These are phyloP conservation scores for Lepisosteus oculatus DNA, from an alignment of 2,113 vertebrate species.

Conservation along the genomic window DNA sequence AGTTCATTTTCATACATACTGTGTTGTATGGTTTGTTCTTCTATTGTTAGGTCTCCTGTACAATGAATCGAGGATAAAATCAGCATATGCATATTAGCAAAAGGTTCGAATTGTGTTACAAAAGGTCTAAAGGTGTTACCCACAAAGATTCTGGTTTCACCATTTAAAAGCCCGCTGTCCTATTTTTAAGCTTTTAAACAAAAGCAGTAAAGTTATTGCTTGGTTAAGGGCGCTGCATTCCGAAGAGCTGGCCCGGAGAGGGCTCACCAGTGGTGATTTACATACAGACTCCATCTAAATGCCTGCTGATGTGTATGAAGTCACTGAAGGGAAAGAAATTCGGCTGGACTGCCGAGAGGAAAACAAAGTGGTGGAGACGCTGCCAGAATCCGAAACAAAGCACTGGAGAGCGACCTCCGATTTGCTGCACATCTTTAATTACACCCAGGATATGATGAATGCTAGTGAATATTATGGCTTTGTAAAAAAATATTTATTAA, in stretches of 20 bases:
- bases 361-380: constrained; percentile 6
- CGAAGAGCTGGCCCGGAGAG: constrained; percentile 33
- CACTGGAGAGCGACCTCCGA: constrained; percentile 5
- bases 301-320: constrained; percentile 15
- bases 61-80: too few relatives aligned
- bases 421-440: constrained; percentile 15
- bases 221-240: constrained; percentile 17
- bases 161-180: constrained; percentile 13
- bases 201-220: constrained; percentile 13
- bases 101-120: not conserved
- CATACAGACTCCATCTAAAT: constrained; percentile 19
- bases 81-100: too few relatives aligned
- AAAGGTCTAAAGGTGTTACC: not conserved
- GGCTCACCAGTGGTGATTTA: constrained; percentile 27
- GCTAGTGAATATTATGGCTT: constrained; percentile 17
- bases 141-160: constrained; percentile 1
- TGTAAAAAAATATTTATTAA: constrained; percentile 24
- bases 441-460: constrained; percentile 15
- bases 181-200: constrained; percentile 10
- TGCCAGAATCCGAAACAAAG: constrained; percentile 28
- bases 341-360: constrained; percentile 25
- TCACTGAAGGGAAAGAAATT: constrained; percentile 13
- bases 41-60: too few relatives aligned
- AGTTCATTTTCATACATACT: too few relatives aligned
- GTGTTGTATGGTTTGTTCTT: too few relatives aligned